Percentiles rank a stretch among this genome's conserved stretches.
These are phyloP conservation scores for Apostichopus parvimensis DNA, from an alignment of 35 echinoderm and acorn worm species.

Conservation along the genomic window DNA sequence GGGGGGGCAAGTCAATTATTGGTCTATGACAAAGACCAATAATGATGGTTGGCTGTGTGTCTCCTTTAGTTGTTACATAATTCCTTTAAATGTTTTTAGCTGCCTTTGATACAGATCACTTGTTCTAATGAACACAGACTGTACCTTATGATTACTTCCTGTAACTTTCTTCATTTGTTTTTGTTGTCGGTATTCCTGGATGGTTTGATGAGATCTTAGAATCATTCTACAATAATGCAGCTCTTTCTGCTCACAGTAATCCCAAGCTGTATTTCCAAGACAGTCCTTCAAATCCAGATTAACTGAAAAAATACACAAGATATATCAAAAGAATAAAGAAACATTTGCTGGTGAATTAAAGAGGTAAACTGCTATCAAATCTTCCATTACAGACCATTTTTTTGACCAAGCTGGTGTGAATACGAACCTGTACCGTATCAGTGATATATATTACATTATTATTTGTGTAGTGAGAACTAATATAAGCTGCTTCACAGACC, in stretches of 20 bases:
- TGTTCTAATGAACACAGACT: not conserved
- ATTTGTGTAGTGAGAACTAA: no score
- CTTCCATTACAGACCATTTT: no score
- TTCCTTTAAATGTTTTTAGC: no score
- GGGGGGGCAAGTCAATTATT: no score
- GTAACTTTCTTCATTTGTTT: conserved; percentile 31
- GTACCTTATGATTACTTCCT: not conserved
- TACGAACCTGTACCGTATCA: no score
- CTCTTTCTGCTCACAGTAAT: conserved; percentile 72
- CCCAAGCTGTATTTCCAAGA: conserved; percentile 62
- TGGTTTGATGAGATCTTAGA: conserved; percentile 62
- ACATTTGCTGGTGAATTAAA: not conserved
- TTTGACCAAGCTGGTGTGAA: no score
- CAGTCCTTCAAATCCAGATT: conserved; percentile 4
- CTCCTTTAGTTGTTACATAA: no score
- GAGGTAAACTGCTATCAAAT: no score
- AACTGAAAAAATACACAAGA: conserved; percentile 17
- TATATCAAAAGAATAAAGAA: not conserved
- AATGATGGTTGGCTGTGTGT: no score
- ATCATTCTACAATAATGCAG: conserved; percentile 88
- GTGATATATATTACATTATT: no score
- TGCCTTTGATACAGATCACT: not conserved
- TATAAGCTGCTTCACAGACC: no score
- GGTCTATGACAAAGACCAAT: no score
- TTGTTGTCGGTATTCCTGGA: conserved; percentile 44